A percentile compares a stretch with the other conserved stretches of the same genome.
These are phyloP conservation scores for Megalonaias nervosa DNA, from an alignment of 1,140 invertebrate genomes.

Conservation along the genomic window DNA sequence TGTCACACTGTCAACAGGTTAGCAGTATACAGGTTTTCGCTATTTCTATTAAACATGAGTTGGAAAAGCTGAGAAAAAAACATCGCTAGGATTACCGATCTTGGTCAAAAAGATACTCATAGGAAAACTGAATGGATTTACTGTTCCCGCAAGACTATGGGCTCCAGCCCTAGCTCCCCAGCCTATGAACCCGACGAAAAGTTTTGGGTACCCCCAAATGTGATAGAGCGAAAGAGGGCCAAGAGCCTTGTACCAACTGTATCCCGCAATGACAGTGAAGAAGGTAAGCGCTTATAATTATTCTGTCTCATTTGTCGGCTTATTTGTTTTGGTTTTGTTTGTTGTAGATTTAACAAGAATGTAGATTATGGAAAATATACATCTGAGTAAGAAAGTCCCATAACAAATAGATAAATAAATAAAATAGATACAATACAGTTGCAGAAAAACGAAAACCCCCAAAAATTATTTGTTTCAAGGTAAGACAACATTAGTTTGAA, in stretches of 20 bases:
- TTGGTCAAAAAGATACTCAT: neutral
- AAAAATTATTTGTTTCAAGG: too few relatives aligned
- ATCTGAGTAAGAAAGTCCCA: too few relatives aligned
- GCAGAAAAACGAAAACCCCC: too few relatives aligned
- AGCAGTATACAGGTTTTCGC: constrained; percentile 1
- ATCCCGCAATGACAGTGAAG: constrained; percentile 23
- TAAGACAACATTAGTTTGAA: too few relatives aligned
- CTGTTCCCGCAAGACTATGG: constrained; percentile 30
- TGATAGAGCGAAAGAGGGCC: constrained; percentile 25
- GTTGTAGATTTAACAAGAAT: too few relatives aligned
- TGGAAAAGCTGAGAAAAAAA: constrained; percentile 24
- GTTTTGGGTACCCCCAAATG: constrained; percentile 32
- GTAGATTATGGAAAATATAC: too few relatives aligned
- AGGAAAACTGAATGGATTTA: constrained; percentile 31
- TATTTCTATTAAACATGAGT: constrained; percentile 30
- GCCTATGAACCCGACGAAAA: constrained; percentile 20
- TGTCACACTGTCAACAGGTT: neutral
- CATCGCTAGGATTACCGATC: constrained; percentile 14
- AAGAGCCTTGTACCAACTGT: constrained; percentile 30
- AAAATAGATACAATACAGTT: too few relatives aligned
- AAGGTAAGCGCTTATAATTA: constrained; percentile 16
- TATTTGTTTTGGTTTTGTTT: too few relatives aligned
- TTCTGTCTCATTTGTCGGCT: too few relatives aligned
- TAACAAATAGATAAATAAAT: too few relatives aligned
- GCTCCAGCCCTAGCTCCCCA: constrained; percentile 27